phyloP scores from a whole-genome alignment of 1,140 invertebrate genomes.

The Palaemon carinicauda region DNA sequence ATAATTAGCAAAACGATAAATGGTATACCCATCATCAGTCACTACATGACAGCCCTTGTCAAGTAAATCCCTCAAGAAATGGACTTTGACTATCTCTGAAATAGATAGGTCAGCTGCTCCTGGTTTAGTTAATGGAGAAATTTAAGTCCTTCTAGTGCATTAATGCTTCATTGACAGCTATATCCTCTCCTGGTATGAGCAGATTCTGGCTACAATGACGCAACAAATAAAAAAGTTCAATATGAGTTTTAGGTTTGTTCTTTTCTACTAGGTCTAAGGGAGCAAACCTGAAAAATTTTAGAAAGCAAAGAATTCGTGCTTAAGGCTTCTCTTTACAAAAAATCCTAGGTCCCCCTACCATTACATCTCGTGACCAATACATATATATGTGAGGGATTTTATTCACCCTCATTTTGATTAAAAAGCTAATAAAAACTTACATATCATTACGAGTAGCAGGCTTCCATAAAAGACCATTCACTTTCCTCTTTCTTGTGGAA shows the following conservation, averaged over 20 bases:
- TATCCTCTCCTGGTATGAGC: neutral
- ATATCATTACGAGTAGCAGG: neutral
- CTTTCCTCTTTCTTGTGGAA: neutral
- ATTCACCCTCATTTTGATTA: neutral
- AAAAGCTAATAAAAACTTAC: neutral
- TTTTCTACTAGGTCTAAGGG: neutral
- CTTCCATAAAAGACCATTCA: neutral
- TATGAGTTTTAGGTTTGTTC: neutral
- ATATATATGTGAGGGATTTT: neutral
- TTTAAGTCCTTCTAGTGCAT: slow-evolving; percentile 31
- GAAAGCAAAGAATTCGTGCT: neutral
- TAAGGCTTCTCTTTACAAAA: neutral
- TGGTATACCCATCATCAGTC: no score
- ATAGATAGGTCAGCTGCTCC: no score
- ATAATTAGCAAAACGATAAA: no score
- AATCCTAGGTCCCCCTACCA: neutral
- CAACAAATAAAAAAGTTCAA: neutral
- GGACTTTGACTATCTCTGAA: no score
- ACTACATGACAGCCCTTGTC: no score
- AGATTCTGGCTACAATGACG: neutral
- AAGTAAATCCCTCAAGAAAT: no score
- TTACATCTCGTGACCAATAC: neutral
- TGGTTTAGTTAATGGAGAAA: no score
- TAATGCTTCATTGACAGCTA: slow-evolving; percentile 46
- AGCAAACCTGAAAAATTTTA: neutral